phyloP scores from a whole-genome alignment of 2,888 invertebrate species.

The Drepana falcataria region DNA sequence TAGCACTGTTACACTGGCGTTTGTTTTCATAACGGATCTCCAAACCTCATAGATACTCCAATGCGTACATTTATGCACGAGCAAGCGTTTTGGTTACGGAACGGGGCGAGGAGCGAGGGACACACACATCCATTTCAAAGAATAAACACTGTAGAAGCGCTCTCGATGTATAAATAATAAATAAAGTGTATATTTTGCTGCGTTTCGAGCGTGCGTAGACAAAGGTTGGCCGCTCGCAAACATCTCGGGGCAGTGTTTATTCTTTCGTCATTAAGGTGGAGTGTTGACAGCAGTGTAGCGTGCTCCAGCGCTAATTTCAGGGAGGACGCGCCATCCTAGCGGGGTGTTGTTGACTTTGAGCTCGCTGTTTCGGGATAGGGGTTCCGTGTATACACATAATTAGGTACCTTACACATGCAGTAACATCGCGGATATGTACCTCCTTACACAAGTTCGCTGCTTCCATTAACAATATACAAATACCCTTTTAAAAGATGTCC shows the following conservation, averaged over 20 bases:
- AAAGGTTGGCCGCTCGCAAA: conserved; percentile 63
- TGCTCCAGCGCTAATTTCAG: conserved; percentile 66
- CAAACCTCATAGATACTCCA: conserved; percentile 26
- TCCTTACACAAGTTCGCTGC: too few species aligned
- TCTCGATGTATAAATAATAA: conserved; percentile 75
- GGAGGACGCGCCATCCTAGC: conserved; percentile 39
- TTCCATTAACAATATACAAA: too few species aligned
- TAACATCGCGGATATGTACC: too few species aligned
- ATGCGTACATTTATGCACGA: conserved; percentile 7
- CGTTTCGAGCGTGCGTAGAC: conserved; percentile 63
- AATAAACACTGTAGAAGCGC: conserved; percentile 67
- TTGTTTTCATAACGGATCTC: conserved; percentile 57
- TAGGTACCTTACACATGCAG: background rate
- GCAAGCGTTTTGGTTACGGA: conserved; percentile 44
- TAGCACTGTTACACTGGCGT: conserved; percentile 39
- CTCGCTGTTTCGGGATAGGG: conserved; percentile 24
- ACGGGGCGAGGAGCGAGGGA: conserved; percentile 42
- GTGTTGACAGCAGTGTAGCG: conserved; percentile 52
- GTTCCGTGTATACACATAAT: conserved; percentile 1
- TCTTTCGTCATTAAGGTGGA: conserved; percentile 70
- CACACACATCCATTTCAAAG: conserved; percentile 72
- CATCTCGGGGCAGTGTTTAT: conserved; percentile 58
- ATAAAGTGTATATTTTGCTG: conserved; percentile 69
- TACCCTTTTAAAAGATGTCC: too few species aligned
- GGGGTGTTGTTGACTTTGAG: conserved; percentile 41